Conservation (phyloP, 2,797 vertebrate genomes). For the Tragopan temminckii region DNA sequence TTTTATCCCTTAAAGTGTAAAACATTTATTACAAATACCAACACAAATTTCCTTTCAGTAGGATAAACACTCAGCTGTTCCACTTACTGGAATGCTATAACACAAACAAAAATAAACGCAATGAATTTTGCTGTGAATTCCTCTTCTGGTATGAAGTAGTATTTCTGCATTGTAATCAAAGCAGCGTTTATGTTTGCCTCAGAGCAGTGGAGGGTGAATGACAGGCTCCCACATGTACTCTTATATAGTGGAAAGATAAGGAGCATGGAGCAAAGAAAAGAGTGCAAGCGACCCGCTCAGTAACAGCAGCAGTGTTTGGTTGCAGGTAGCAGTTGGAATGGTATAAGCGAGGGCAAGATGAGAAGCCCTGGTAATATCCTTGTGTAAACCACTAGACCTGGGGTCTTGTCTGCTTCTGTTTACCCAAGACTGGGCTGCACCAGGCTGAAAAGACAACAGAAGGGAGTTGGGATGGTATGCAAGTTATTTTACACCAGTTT, state of each 20-base stretch:
- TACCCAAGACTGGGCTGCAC: not conserved
- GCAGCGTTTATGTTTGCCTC: conserved; percentile 70
- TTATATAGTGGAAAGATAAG: not conserved
- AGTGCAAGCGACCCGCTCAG: not conserved
- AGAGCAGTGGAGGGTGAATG: conserved; percentile 61
- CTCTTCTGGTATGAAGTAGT: conserved; percentile 65
- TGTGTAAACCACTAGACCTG: rapidly evolving
- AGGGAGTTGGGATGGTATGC: rapidly evolving
- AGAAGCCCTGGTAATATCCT: not conserved
- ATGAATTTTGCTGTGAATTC: conserved; percentile 75
- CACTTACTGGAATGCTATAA: conserved; percentile 76
- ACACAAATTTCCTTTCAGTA: conserved; percentile 79
- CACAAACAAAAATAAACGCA: conserved; percentile 80
- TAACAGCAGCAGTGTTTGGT: not conserved
- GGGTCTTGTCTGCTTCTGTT: not conserved
- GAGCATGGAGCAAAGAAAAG: conserved; percentile 20
- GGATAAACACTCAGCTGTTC: conserved; percentile 84
- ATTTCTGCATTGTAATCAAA: conserved; percentile 73
- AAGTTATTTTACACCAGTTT: not conserved
- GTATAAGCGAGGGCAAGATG: not conserved
- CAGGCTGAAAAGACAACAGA: not conserved
- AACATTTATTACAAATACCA: conserved; percentile 77
- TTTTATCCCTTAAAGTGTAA: conserved; percentile 74
- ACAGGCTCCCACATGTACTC: conserved; percentile 67
- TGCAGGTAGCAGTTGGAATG: not conserved